Evolutionary conservation across 2,888 invertebrate genomes (phyloP), one percentile per base, ranked within the genome.

Genomic region (Drosophila paranaensis): DNA sequence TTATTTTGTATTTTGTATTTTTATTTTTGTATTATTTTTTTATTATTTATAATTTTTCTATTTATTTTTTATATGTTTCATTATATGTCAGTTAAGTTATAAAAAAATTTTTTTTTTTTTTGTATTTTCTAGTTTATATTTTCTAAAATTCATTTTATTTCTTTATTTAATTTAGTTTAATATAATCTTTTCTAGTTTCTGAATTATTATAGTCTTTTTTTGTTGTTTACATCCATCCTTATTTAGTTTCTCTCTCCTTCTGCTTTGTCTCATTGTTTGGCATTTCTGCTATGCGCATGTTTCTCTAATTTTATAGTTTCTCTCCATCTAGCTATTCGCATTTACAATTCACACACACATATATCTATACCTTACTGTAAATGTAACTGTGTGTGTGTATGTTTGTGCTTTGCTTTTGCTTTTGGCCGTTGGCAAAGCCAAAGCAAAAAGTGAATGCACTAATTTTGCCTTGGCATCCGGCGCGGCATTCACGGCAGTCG

Each of bases 401-500:
- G 16, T n/a, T 69, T 58, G 25, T 56, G 55, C 30, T 27, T 55
- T 66, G 54, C 54, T 63, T 54, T 48, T 68, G 62, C 72, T 67
- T 77, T 72, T 77, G 55, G 64, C 27, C 58, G 77, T 64, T 72
- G 67, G 57, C 74, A 79, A 79, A 82, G 81, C 79, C 81, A 71
- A 74, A 79, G 79, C 87, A 71, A 90, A 89, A 91, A 90, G 90
- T 90, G 90, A 90, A 90, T 90, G 90, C 90, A 90, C 91, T 89
- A 88, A 89, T 90, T 88, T 90, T 82, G 88, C 90, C 91, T 90
- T 90, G 90, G 91, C 91, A 90, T 88, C 91, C 85, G 90, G 76
- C 86, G 77, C 75, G 77, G 83, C 85, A 87, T 81, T 82, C 84
- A 81, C 46, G 37, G 86, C 72, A 75, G 75, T 69, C 77, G 65